A percentile compares a stretch with the other conserved stretches of the same genome.
Conservation (phyloP, 2,888 invertebrate genomes). For the Phragmatobia fuliginosa region DNA sequence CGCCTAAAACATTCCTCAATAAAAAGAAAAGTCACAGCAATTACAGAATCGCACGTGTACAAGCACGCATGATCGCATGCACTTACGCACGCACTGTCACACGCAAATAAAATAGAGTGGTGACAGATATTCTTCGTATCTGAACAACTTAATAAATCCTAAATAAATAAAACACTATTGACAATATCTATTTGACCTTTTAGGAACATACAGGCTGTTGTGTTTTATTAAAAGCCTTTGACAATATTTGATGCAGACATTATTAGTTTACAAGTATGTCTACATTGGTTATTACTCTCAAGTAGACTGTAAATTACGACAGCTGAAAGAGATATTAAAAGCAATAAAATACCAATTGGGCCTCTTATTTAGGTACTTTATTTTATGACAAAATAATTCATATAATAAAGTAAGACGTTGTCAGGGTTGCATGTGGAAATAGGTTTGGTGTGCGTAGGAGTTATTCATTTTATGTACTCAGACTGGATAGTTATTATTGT, state of each 20-base stretch:
- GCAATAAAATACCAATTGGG: conserved; percentile 12
- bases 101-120: no score
- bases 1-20: not conserved
- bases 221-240: conserved; percentile 6
- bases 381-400: conserved; percentile 12
- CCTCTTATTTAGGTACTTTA: conserved; percentile 12
- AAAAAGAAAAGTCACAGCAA: not conserved
- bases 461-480: not conserved
- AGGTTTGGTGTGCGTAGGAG: not conserved
- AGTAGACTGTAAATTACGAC: conserved; percentile 12
- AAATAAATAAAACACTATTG: not conserved
- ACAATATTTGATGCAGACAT: conserved; percentile 7
- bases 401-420: conserved; percentile 2
- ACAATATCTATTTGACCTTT: not conserved
- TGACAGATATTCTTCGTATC: no score
- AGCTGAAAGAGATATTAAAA: conserved; percentile 12
- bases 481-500: not conserved
- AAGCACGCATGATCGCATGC: not conserved
- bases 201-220: not conserved
- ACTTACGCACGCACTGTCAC: not conserved
- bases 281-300: conserved; percentile 10
- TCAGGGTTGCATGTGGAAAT: not conserved
- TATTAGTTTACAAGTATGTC: conserved; percentile 13
- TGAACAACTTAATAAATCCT: not conserved
- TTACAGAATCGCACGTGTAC: not conserved